Conservation (phyloP, 2,797 vertebrate genomes). For the Eutrigla gurnardus region DNA sequence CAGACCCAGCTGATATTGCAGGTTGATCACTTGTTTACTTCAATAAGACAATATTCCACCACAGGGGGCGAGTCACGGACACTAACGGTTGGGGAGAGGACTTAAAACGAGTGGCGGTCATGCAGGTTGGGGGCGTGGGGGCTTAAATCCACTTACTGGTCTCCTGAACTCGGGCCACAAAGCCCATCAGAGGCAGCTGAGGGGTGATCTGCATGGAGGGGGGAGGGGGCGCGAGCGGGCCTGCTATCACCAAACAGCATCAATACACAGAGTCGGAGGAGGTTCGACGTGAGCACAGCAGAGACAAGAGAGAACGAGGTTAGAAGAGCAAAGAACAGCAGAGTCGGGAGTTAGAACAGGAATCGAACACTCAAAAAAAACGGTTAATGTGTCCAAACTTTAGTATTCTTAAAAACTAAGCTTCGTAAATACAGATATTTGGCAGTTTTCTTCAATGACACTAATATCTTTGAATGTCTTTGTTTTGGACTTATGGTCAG, state of each 20-base stretch:
- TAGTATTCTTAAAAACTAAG: background rate
- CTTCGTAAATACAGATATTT: background rate
- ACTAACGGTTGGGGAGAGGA: background rate
- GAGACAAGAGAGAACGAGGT: constrained; percentile 35
- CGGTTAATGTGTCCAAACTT: background rate
- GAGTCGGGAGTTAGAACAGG: constrained; percentile 1
- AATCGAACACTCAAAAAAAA: background rate
- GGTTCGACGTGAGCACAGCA: constrained; percentile 19
- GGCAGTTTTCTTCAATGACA: background rate
- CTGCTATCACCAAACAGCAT: constrained; percentile 73
- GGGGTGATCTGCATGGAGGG: constrained; percentile 99
- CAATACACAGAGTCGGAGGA: constrained; percentile 19
- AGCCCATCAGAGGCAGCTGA: constrained; percentile 99
- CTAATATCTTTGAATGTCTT: background rate
- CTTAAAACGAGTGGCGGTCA: constrained; percentile 12
- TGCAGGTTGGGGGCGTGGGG: constrained; percentile 52
- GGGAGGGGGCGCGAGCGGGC: constrained; percentile 93
- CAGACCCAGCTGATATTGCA: constrained; percentile 23
- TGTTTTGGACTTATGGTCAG: background rate
- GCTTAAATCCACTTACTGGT: constrained; percentile 93
- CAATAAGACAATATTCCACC: background rate
- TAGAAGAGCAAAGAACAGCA: constrained; percentile 16
- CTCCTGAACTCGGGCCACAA: constrained; percentile 99
- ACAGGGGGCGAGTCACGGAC: background rate
- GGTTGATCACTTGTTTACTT: constrained; percentile 11